These are phyloP conservation scores for Corythaeola cristata DNA, from an alignment of 2,113 vertebrate species.

Conservation along the genomic window DNA sequence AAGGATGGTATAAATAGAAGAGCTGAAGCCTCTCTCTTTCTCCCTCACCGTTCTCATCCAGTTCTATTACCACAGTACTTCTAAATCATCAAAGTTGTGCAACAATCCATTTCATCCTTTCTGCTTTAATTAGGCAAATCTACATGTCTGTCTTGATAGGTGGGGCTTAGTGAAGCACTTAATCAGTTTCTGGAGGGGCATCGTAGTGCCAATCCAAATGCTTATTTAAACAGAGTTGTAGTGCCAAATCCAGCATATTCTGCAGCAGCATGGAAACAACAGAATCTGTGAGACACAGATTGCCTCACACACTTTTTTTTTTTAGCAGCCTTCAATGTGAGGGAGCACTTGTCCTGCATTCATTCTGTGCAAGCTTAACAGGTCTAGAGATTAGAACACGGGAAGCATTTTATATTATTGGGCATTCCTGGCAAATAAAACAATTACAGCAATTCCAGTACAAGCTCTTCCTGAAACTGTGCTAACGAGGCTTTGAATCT, in stretches of 20 bases:
- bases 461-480: neutral
- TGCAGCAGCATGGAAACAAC: slow-evolving; percentile 54
- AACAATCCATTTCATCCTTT: slow-evolving; percentile 41
- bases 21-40: neutral
- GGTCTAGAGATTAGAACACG: slow-evolving; percentile 19
- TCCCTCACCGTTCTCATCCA: neutral
- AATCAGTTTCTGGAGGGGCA: slow-evolving; percentile 61
- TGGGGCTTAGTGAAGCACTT: slow-evolving; percentile 60
- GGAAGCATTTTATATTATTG: slow-evolving; percentile 1
- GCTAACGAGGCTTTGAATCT: slow-evolving; percentile 53
- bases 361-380: neutral
- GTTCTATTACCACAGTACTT: neutral
- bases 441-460: slow-evolving; percentile 15
- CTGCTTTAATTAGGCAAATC: slow-evolving; percentile 51
- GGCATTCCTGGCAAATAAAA: slow-evolving; percentile 35
- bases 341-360: neutral
- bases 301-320: neutral
- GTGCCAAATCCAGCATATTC: slow-evolving; percentile 56
- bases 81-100: slow-evolving; percentile 22
- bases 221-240: slow-evolving; percentile 40
- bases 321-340: neutral
- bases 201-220: neutral
- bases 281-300: slow-evolving; percentile 35
- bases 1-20: neutral
- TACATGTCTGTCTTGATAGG: slow-evolving; percentile 45